phyloP scores from a whole-genome alignment of 2,797 vertebrate genomes.

The Melanotaenia trifasciata region DNA sequence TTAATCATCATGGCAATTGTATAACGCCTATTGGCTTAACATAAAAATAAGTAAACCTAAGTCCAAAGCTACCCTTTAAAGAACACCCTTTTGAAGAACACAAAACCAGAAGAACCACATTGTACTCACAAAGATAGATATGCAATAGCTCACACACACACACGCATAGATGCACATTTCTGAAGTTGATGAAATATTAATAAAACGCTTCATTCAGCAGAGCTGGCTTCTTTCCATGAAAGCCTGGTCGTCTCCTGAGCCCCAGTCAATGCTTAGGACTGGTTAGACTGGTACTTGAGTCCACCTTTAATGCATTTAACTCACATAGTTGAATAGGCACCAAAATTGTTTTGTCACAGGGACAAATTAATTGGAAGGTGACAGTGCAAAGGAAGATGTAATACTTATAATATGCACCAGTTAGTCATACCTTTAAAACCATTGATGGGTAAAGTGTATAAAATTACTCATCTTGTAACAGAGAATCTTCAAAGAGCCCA shows the following conservation, averaged over 20 bases:
- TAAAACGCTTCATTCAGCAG: constrained; percentile 65
- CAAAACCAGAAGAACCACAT: neutral
- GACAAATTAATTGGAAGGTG: neutral
- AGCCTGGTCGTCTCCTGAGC: constrained; percentile 60
- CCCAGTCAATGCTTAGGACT: constrained; percentile 27
- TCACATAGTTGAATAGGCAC: neutral
- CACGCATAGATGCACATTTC: constrained; percentile 28
- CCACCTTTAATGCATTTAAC: constrained; percentile 28
- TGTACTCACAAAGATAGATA: constrained; percentile 36
- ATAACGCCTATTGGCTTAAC: neutral
- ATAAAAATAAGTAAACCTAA: constrained; percentile 2
- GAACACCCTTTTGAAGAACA: constrained; percentile 1
- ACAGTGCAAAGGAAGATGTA: neutral
- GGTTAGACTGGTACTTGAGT: constrained; percentile 38
- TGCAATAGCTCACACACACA: constrained; percentile 6
- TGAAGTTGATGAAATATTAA: constrained; percentile 78
- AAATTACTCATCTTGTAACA: neutral
- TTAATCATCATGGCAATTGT: neutral
- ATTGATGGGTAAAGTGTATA: neutral
- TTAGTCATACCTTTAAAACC: neutral
- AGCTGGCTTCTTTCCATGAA: constrained; percentile 57
- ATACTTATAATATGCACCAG: neutral
- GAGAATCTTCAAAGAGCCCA: too few species aligned
- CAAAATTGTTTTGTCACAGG: neutral
- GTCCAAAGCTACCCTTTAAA: neutral